A percentile compares a stretch with the other conserved stretches of the same genome.
These are phyloP conservation scores for Gryllus bimaculatus DNA, from an alignment of 1,140 invertebrate species.

Conservation along the genomic window DNA sequence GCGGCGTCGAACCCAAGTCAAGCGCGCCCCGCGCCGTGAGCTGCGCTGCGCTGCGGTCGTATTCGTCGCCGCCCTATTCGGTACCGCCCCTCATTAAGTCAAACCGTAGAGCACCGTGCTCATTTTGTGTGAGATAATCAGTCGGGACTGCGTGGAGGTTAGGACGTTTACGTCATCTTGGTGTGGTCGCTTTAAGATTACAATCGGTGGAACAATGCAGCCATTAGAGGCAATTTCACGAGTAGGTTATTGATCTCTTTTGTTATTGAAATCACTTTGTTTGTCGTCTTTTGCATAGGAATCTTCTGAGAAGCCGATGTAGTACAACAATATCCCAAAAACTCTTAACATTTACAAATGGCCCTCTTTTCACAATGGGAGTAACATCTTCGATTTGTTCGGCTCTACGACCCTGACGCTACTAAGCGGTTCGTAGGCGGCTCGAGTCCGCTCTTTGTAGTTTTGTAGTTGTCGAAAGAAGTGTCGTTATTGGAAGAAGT, in stretches of 20 bases:
- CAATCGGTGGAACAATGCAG: neutral
- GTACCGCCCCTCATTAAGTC: slow-evolving; percentile 2
- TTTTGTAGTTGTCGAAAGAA: too few species aligned
- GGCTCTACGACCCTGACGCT: too few species aligned
- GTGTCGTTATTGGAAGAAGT: too few species aligned
- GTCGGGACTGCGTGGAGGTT: neutral
- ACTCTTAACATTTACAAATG: neutral
- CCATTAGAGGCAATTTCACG: slow-evolving; percentile 3
- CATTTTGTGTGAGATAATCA: neutral
- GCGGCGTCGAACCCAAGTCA: neutral
- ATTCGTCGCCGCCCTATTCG: neutral
- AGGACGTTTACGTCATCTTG: slow-evolving; percentile 3
- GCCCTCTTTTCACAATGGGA: too few species aligned
- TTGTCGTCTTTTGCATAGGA: neutral
- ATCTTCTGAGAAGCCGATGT: neutral
- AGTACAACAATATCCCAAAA: neutral
- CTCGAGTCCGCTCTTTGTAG: too few species aligned
- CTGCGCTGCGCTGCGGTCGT: neutral
- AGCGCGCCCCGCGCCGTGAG: too few species aligned
- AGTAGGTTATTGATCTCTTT: neutral
- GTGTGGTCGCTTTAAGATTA: neutral
- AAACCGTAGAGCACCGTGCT: neutral
- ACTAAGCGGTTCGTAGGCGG: too few species aligned
- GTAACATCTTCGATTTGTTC: too few species aligned
- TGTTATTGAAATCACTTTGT: slow-evolving; percentile 2